These are phyloP conservation scores for Grammomys dolichurus DNA, from an alignment of 2,113 vertebrate genomes.

Conservation along the genomic window DNA sequence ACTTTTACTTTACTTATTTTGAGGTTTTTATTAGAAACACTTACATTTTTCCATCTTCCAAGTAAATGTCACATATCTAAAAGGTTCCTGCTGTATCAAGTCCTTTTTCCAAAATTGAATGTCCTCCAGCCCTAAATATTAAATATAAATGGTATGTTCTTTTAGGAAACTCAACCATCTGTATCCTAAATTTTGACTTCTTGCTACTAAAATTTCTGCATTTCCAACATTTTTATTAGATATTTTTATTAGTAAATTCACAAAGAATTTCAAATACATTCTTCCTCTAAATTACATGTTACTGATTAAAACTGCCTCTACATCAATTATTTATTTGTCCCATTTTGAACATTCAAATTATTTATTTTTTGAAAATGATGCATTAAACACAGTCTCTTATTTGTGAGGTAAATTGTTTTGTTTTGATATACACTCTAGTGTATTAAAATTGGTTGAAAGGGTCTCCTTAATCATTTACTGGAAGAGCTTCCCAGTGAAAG, in stretches of 20 bases:
- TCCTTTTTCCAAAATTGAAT: not conserved
- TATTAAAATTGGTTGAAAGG: not conserved
- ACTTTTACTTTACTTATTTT: constrained; percentile 14
- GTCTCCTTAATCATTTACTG: not conserved
- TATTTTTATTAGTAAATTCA: not conserved
- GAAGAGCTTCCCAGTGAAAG: not conserved
- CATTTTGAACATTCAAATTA: not conserved
- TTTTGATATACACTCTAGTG: not conserved
- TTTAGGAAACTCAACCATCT: not conserved
- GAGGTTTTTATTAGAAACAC: not conserved
- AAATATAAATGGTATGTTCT: constrained; percentile 4
- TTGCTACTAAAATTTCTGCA: not conserved
- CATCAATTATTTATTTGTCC: not conserved
- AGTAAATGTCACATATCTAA: not conserved
- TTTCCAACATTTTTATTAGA: not conserved
- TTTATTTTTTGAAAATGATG: not conserved
- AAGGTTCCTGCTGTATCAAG: not conserved
- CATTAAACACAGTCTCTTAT: not conserved
- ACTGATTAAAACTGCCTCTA: not conserved
- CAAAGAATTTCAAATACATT: constrained; percentile 35
- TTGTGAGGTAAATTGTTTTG: not conserved
- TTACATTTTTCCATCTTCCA: not conserved
- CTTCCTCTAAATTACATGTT: not conserved
- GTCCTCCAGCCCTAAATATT: not conserved
- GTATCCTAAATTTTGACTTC: constrained; percentile 6